Evolutionary conservation across 2,113 vertebrate species (phyloP).

Genomic region (Labeo catla): DNA sequence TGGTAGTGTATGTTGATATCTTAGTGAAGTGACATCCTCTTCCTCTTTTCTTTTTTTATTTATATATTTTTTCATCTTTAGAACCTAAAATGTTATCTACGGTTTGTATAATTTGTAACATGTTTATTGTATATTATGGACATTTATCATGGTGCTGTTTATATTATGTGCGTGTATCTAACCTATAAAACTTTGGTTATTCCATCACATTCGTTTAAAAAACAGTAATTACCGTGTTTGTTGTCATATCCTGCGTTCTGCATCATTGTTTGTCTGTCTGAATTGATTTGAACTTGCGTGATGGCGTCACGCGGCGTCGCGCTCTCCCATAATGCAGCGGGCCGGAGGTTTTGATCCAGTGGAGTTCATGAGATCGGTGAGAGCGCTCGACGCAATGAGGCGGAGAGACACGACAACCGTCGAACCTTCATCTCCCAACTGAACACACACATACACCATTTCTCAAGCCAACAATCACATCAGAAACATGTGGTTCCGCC

Average conservation of each 20-base stretch:
- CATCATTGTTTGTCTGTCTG: background rate
- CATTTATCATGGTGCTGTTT: too few species aligned
- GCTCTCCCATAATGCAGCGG: slow-evolving; percentile 79
- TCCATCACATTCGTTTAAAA: too few species aligned
- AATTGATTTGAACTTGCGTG: slow-evolving; percentile 32
- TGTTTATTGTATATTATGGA: too few species aligned
- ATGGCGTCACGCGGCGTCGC: slow-evolving; percentile 69
- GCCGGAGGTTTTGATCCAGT: slow-evolving; percentile 72
- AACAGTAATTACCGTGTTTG: background rate
- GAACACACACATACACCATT: slow-evolving; percentile 42
- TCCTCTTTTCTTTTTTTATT: too few species aligned
- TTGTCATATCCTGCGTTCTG: background rate
- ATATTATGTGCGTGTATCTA: too few species aligned
- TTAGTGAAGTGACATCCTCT: too few species aligned
- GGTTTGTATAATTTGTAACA: too few species aligned
- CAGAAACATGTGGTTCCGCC: slow-evolving; percentile 78
- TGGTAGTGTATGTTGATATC: too few species aligned
- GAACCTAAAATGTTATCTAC: too few species aligned
- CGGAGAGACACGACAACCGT: slow-evolving; percentile 41
- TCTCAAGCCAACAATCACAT: slow-evolving; percentile 59
- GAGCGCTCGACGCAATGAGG: slow-evolving; percentile 57
- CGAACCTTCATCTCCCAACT: slow-evolving; percentile 43
- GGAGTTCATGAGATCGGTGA: slow-evolving; percentile 65
- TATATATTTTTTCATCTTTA: too few species aligned
- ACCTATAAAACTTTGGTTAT: background rate